phyloP scores from a whole-genome alignment of 2,888 invertebrate species.

The Acanthoscelides obtectus region DNA sequence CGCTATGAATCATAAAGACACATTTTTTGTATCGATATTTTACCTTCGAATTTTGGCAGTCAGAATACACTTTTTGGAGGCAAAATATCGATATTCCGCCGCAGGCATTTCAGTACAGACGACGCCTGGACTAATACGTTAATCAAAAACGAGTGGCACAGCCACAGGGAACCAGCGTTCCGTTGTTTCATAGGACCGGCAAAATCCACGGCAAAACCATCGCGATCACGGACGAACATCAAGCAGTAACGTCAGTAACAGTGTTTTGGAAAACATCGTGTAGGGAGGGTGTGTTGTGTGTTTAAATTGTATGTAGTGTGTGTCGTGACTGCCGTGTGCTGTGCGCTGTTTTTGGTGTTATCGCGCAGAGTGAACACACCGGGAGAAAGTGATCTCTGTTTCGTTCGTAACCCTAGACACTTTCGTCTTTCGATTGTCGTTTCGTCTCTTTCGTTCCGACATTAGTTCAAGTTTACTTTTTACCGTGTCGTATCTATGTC shows the following conservation, averaged over 20 bases:
- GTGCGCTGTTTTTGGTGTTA: conserved; percentile 24
- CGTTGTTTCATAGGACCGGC: conserved; percentile 6
- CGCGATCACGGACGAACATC: background rate
- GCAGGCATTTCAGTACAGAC: too few species aligned
- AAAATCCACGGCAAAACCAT: background rate
- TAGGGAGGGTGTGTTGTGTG: conserved; percentile 24
- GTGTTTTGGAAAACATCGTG: conserved; percentile 32
- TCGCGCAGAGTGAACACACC: conserved; percentile 10
- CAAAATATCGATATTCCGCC: too few species aligned
- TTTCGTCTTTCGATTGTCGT: conserved; percentile 19
- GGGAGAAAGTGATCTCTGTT: conserved; percentile 23
- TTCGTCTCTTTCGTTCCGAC: conserved; percentile 11
- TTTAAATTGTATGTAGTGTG: background rate
- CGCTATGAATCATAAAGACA: too few species aligned
- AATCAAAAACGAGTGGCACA: conserved; percentile 14
- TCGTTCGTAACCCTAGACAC: conserved; percentile 21
- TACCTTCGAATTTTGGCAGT: too few species aligned
- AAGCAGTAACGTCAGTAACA: conserved; percentile 13
- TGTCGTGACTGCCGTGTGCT: background rate
- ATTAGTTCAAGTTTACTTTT: conserved; percentile 14
- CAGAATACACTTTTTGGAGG: too few species aligned
- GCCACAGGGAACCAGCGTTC: conserved; percentile 4
- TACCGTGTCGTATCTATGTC: conserved; percentile 15
- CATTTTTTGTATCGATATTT: too few species aligned
- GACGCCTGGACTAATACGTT: conserved; percentile 25